A percentile compares a stretch with the other conserved stretches of the same genome.
Conservation (phyloP, 1,140 invertebrate species). For the Piezodorus guildinii region DNA sequence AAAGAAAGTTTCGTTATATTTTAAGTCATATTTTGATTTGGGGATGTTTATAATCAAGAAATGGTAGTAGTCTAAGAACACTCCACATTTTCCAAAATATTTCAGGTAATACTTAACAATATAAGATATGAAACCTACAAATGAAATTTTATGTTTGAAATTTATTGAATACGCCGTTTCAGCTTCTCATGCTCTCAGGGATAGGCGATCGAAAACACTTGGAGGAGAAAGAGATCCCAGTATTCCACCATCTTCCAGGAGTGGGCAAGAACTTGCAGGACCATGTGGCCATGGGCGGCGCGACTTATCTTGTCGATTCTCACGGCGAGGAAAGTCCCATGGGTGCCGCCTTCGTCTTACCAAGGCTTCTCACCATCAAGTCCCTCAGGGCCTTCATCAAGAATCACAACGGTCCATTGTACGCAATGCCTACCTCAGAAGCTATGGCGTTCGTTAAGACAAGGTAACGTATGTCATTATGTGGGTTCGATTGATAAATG, state of each 20-base stretch:
- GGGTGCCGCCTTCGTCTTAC: constrained; percentile 46
- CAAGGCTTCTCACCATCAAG: constrained; percentile 40
- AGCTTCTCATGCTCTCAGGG: constrained; percentile 67
- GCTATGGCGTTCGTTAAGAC: constrained; percentile 65
- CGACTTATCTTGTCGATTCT: constrained; percentile 42
- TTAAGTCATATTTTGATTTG: no score
- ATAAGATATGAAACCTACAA: not conserved
- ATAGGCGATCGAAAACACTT: constrained; percentile 53
- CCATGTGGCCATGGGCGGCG: constrained; percentile 53
- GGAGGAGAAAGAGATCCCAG: constrained; percentile 39
- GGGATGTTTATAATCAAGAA: no score
- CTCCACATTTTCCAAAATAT: not conserved
- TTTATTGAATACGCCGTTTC: constrained; percentile 1
- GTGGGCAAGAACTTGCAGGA: constrained; percentile 74
- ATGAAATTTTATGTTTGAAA: not conserved
- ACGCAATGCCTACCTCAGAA: constrained; percentile 54
- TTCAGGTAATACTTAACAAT: not conserved
- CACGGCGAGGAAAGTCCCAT: constrained; percentile 36
- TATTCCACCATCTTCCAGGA: constrained; percentile 47
- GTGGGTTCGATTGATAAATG: no score
- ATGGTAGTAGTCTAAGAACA: no score
- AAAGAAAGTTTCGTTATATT: no score
- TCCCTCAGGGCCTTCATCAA: constrained; percentile 44
- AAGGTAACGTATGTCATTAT: constrained; percentile 33
- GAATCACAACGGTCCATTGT: constrained; percentile 46